Evolutionary conservation across 2,113 vertebrate species (phyloP).

Genomic region (Myiozetetes cayanensis): DNA sequence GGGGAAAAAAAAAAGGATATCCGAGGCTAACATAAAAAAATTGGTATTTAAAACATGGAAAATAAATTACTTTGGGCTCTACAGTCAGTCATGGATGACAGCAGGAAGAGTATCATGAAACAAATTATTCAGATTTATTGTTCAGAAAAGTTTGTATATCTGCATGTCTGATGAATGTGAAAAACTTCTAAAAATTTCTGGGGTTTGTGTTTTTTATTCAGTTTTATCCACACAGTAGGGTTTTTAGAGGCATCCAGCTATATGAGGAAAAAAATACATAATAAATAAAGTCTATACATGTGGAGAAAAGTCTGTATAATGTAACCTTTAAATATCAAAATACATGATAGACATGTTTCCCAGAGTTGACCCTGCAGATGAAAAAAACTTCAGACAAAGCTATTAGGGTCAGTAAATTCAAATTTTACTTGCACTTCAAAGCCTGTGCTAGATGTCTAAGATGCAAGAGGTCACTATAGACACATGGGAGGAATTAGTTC

Average conservation of each 20-base stretch:
- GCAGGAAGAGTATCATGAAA: background rate
- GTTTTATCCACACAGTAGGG: background rate
- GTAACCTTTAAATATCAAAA: background rate
- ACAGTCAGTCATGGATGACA: background rate
- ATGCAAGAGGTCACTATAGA: background rate
- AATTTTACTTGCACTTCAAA: background rate
- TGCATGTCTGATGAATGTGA: background rate
- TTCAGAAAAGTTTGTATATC: background rate
- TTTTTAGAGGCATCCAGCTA: background rate
- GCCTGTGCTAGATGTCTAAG: background rate
- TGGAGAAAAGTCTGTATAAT: background rate
- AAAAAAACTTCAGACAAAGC: background rate
- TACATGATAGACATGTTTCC: background rate
- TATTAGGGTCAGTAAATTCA: background rate
- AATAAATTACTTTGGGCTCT: background rate
- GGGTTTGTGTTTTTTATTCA: background rate
- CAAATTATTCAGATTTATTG: background rate
- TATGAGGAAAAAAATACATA: background rate
- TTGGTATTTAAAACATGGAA: background rate
- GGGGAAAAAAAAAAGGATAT: background rate
- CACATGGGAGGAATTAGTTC: background rate
- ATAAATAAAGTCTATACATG: background rate
- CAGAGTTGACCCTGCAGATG: background rate
- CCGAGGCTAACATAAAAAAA: background rate
- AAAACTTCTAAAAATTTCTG: background rate